Conservation (phyloP, 2,113 vertebrate species). For the Rostratula benghalensis region DNA sequence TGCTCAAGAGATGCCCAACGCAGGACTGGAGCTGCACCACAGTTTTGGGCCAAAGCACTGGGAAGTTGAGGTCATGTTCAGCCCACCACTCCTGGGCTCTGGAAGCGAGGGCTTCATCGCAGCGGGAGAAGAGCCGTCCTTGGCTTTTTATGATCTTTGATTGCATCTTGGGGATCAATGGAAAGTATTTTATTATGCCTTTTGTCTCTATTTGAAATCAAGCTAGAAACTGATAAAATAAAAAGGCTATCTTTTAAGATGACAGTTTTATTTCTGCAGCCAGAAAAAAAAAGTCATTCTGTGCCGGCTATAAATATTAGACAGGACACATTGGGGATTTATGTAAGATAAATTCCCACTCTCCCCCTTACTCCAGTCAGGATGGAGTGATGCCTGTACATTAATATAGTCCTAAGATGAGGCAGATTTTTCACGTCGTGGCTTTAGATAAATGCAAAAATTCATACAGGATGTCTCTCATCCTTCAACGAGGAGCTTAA, state of each 20-base stretch:
- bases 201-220: slow-evolving; percentile 53
- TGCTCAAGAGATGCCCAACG: not conserved
- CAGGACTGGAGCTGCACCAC: not conserved
- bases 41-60: not conserved
- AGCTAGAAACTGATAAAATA: slow-evolving; percentile 32
- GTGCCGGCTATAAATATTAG: slow-evolving; percentile 58
- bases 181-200: slow-evolving; percentile 34
- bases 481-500: not conserved
- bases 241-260: slow-evolving; percentile 42
- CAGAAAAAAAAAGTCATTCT: not conserved
- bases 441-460: not conserved
- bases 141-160: not conserved
- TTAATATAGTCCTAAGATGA: not conserved
- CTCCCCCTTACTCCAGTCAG: slow-evolving; percentile 4
- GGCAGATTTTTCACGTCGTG: not conserved
- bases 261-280: slow-evolving; percentile 66
- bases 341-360: slow-evolving; percentile 38
- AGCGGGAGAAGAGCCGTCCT: not conserved
- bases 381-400: not conserved
- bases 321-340: slow-evolving; percentile 21
- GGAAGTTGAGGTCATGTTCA: rapidly evolving
- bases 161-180: not conserved
- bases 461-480: not conserved
- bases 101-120: rapidly evolving
- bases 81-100: rapidly evolving